A percentile compares a stretch with the other conserved stretches of the same genome.
Conservation (phyloP, 1,140 invertebrate species). For the Gonioctena quinquepunctata region DNA sequence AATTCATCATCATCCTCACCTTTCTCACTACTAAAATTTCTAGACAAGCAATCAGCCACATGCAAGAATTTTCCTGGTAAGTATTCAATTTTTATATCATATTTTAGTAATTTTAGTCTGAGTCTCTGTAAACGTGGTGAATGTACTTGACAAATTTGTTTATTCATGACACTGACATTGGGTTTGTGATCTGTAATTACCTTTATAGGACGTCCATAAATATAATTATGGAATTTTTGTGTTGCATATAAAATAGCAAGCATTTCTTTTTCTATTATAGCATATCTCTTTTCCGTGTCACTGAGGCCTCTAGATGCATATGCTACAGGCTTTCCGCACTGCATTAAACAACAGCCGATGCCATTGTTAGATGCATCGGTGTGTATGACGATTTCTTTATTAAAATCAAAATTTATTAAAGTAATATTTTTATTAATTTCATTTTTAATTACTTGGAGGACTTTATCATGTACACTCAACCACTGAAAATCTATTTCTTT, state of each 20-base stretch:
- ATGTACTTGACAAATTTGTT: slow-evolving; percentile 15
- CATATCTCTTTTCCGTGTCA: no score
- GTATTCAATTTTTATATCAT: slow-evolving; percentile 6
- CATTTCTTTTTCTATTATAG: no score
- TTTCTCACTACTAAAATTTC: not conserved
- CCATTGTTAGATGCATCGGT: slow-evolving; percentile 26
- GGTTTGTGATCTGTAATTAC: slow-evolving; percentile 34
- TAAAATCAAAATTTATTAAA: no score
- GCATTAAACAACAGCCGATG: slow-evolving; percentile 23
- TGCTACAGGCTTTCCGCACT: no score
- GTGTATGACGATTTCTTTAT: slow-evolving; percentile 11
- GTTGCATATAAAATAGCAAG: no score
- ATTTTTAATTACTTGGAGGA: no score
- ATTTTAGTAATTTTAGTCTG: slow-evolving; percentile 17
- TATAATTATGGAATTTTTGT: slow-evolving; percentile 47
- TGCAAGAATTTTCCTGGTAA: not conserved
- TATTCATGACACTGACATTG: slow-evolving; percentile 1
- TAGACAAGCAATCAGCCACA: slow-evolving; percentile 6
- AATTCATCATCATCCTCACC: slow-evolving; percentile 6
- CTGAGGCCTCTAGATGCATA: no score
- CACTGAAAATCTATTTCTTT: slow-evolving; percentile 16
- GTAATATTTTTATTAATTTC: no score
- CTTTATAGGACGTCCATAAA: slow-evolving; percentile 41
- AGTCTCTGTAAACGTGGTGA: slow-evolving; percentile 6
- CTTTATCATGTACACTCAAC: no score